Percentiles rank a stretch among this genome's conserved stretches.
phyloP scores from a whole-genome alignment of 2,888 invertebrate species.

The Perizoma flavofasciatum region DNA sequence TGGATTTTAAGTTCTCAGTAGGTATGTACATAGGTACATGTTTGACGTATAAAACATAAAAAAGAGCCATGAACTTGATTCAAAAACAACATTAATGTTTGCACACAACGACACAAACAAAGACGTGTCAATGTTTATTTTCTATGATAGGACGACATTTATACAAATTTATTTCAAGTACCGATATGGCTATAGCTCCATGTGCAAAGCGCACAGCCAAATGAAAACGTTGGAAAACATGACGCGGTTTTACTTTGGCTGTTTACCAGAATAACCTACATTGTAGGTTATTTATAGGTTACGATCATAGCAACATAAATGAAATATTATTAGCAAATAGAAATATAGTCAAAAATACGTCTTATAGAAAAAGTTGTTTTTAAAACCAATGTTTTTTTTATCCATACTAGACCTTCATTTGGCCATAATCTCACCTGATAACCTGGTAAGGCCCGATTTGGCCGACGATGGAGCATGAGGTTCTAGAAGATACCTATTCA shows the following conservation, averaged over 20 bases:
- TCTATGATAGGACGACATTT: constrained; percentile 13
- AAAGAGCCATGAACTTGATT: too few relatives aligned
- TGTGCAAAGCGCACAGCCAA: constrained; percentile 24
- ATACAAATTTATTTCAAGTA: constrained; percentile 3
- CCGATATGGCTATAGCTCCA: constrained; percentile 4
- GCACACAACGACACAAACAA: not conserved
- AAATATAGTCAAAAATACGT: constrained; percentile 6
- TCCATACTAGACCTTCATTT: too few relatives aligned
- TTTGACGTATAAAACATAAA: too few relatives aligned
- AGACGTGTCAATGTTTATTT: constrained; percentile 22
- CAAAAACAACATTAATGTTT: not conserved
- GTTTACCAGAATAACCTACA: constrained; percentile 43
- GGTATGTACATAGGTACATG: too few relatives aligned
- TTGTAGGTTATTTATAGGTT: constrained; percentile 34
- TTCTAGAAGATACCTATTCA: too few relatives aligned
- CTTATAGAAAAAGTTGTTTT: too few relatives aligned
- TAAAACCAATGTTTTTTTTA: too few relatives aligned
- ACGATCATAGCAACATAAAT: constrained; percentile 7
- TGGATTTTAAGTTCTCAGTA: too few relatives aligned
- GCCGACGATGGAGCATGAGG: too few relatives aligned
- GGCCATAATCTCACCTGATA: too few relatives aligned
- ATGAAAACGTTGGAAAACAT: constrained; percentile 42
- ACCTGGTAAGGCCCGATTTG: too few relatives aligned
- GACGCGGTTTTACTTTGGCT: constrained; percentile 45
- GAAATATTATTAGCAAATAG: constrained; percentile 13